These are phyloP conservation scores for Aspidoscelis tigris DNA, from an alignment of 2,113 vertebrate genomes.

Conservation along the genomic window DNA sequence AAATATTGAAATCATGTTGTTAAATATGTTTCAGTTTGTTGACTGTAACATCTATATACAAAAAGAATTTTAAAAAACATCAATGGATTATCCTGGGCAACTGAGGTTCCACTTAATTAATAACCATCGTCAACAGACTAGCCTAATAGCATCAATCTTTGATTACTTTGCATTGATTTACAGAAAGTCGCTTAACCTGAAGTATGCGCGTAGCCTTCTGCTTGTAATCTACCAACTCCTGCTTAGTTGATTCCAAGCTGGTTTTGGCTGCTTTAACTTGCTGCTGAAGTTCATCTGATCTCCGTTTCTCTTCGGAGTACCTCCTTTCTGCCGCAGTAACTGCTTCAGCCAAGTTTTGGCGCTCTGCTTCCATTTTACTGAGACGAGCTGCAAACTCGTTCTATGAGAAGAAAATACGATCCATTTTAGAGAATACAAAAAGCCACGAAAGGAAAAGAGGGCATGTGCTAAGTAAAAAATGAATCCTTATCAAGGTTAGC, in stretches of 20 bases:
- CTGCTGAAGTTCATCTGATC: conserved; percentile 87
- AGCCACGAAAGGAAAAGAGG: not conserved
- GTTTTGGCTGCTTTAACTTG: conserved; percentile 83
- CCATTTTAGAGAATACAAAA: not conserved
- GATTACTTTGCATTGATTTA: conserved; percentile 8
- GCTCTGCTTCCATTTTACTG: conserved; percentile 86
- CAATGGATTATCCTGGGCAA: not conserved
- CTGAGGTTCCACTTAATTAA: not conserved
- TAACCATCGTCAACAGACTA: not conserved
- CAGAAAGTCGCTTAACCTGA: conserved; percentile 76
- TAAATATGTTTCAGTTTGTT: too few species aligned
- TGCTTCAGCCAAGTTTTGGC: conserved; percentile 89
- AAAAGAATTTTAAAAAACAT: too few species aligned
- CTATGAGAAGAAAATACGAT: conserved; percentile 69
- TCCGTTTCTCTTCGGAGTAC: conserved; percentile 85
- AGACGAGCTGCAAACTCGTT: conserved; percentile 85
- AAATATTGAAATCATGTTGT: too few species aligned
- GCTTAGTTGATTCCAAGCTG: conserved; percentile 83
- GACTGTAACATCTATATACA: too few species aligned
- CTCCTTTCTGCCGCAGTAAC: conserved; percentile 85
- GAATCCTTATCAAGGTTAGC: too few species aligned
- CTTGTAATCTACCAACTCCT: conserved; percentile 94
- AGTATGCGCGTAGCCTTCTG: conserved; percentile 96
- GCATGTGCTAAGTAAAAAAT: too few species aligned
- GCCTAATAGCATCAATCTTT: not conserved